Evolutionary conservation across 2,888 invertebrate genomes (phyloP).

Genomic region (Allacma fusca): DNA sequence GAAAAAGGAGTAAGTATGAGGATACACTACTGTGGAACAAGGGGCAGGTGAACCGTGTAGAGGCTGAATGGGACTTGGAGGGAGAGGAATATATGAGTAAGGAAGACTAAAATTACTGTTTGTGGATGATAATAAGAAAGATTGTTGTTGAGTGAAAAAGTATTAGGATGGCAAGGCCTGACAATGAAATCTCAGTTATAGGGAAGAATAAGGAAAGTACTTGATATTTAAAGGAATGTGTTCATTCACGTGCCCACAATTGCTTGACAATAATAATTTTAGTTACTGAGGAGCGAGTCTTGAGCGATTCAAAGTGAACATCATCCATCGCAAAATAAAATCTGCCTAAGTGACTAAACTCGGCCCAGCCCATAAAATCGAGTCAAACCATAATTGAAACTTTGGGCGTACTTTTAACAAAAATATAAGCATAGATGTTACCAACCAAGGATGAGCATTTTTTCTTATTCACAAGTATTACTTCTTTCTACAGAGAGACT

Average conservation of each 20-base stretch:
- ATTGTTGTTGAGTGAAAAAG: too few relatives aligned
- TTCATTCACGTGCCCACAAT: constrained; percentile 44
- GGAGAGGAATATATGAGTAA: neutral
- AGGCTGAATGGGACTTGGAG: neutral
- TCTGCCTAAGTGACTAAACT: constrained; percentile 40
- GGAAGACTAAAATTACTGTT: too few relatives aligned
- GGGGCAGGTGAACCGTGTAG: neutral
- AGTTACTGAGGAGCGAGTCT: neutral
- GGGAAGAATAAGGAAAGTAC: constrained; percentile 8
- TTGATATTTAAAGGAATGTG: constrained; percentile 25
- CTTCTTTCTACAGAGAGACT: too few relatives aligned
- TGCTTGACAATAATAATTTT: constrained; percentile 39
- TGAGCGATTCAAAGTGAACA: constrained; percentile 15
- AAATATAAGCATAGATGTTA: constrained; percentile 26
- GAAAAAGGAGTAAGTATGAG: too few relatives aligned
- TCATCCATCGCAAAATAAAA: constrained; percentile 46
- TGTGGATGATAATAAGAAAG: too few relatives aligned
- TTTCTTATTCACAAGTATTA: neutral
- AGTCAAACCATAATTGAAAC: constrained; percentile 48
- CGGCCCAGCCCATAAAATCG: constrained; percentile 46
- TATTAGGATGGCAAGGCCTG: too few relatives aligned
- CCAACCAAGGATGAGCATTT: too few relatives aligned
- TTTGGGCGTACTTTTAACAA: constrained; percentile 52
- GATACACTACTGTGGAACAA: too few relatives aligned
- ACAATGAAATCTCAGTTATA: too few relatives aligned